These are phyloP conservation scores for Mya arenaria DNA, from an alignment of 1,140 invertebrate genomes.

Conservation along the genomic window DNA sequence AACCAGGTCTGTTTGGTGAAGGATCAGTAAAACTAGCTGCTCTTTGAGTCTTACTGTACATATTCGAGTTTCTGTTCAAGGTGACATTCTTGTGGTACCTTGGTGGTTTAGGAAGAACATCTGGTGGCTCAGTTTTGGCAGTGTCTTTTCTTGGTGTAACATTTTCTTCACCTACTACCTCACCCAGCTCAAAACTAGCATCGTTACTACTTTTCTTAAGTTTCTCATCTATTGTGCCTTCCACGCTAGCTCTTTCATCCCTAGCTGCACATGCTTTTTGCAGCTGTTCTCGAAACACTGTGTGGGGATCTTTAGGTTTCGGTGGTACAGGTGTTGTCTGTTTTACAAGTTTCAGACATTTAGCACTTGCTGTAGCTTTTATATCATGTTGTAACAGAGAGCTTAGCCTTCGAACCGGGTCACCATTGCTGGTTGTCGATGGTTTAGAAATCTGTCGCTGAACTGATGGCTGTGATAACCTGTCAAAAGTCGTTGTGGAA, in stretches of 20 bases:
- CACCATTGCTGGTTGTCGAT: neutral
- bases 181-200: constrained; percentile 3
- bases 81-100: constrained; percentile 54
- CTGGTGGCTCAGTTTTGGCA: constrained; percentile 23
- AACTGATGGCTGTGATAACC: constrained; percentile 13
- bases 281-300: constrained; percentile 70
- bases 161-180: neutral
- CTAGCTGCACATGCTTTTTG: constrained; percentile 67
- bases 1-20: neutral
- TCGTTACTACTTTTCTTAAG: constrained; percentile 44
- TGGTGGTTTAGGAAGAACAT: constrained; percentile 42
- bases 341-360: constrained; percentile 65
- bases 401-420: constrained; percentile 60
- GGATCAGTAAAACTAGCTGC: neutral
- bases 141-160: constrained; percentile 34
- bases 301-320: constrained; percentile 71
- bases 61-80: constrained; percentile 22
- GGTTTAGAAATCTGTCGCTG: constrained; percentile 47
- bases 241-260: constrained; percentile 62
- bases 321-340: constrained; percentile 65
- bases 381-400: constrained; percentile 74
- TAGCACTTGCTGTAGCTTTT: constrained; percentile 67
- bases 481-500: constrained; percentile 38
- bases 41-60: constrained; percentile 2
- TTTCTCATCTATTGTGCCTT: constrained; percentile 60